Evolutionary conservation across 2,113 vertebrate genomes (phyloP), one percentile per base, ranked within the genome.

Genomic region (Gnathonemus echidnorhynchus): DNA sequence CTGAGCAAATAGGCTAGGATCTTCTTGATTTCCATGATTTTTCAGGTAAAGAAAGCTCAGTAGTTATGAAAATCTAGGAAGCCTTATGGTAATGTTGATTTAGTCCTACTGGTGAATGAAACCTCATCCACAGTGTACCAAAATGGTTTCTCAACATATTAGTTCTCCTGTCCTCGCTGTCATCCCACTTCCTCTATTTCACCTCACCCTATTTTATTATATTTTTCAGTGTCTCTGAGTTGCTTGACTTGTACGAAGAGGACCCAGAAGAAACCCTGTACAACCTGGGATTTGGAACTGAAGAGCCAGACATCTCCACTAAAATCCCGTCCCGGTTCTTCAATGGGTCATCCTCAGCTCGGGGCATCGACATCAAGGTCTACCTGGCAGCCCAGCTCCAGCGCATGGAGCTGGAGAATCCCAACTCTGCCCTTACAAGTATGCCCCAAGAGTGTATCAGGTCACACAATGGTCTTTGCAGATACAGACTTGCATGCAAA

Each of bases 361-460:
- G 96, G 92, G 98, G 98, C 91, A 99, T 99, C 89, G 98, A 99
- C 95, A 97, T 99, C 93, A 99, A 99, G 96, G 97, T 99, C 53
- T 99, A 99, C 95, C 95, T 99, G 92, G 97, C 95, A 94, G 98
- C 98, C 39, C 98, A 99, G 91, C 95, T 99, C 94, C 98, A 99
- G 92, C 97, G 98, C 15, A 97, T 99, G 97, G 98, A 99, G 94
- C 94, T 98, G 93, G 98, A 99, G 95, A 99, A 98, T 93, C 98
- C 98, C 90, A 99, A 97, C 96, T 99, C 97, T 89, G 98, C 98
- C 92, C 96, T 99, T 92, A 99, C 98, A 90, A 99, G 98, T 99
- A 97, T 91, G 98, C 93, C 87, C 13, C 58, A 17, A 5, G 48
- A n/a, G 35, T 3, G 15, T 48, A 39, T 5, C 24, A 24, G 56